Evolutionary conservation across 2,113 vertebrate genomes (phyloP), one percentile per base, ranked within the genome.

Genomic region (Gobius niger): DNA sequence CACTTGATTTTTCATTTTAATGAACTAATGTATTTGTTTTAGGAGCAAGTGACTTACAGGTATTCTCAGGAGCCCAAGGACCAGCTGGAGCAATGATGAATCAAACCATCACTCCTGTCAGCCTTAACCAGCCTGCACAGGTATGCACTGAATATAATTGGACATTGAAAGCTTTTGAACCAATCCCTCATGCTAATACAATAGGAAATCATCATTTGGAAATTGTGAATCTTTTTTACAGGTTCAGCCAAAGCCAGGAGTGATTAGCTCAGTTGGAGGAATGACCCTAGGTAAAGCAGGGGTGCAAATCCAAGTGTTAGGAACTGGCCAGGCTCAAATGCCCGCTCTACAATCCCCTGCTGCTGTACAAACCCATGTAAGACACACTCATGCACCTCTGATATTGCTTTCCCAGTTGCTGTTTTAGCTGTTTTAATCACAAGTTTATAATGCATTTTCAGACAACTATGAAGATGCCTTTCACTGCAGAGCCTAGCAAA

Each of bases 401-500:
- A 7, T 2, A 69, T 6, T 64, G 42, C 42, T 10, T 3, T 57
- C 62, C 59, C 72, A 70, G 1, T 0, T n/a, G 63, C 9, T 7
- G 59, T 49, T 67, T 49, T 5, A 12, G 63, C 9, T 7, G 59
- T 49, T 67, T 49, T 5, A 12, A 74, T 9, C 60, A 9, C 74
- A 70, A 63, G 9, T 71, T 81, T 18, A 63, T 70, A 1, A 76
- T 10, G 42, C 14, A 60, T 60, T 60, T 56, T 61, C 88, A 96
- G 87, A 77, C 91, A 8, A 80, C 91, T 47, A 80, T 95, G 87
- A 95, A 95, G 87, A 95, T 94, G 75, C 79, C 94, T 64, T 94
- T 95, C 4, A 49, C 82, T 1, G 90, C 95, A 50, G 95, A 98
- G 83, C 95, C 95, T 68, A 96, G 95, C 90, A 98, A 98, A 82